A percentile compares a stretch with the other conserved stretches of the same genome.
These are phyloP conservation scores for Zhuqinia jingwanae DNA, from an alignment of 2,888 invertebrate genomes.

Conservation along the genomic window DNA sequence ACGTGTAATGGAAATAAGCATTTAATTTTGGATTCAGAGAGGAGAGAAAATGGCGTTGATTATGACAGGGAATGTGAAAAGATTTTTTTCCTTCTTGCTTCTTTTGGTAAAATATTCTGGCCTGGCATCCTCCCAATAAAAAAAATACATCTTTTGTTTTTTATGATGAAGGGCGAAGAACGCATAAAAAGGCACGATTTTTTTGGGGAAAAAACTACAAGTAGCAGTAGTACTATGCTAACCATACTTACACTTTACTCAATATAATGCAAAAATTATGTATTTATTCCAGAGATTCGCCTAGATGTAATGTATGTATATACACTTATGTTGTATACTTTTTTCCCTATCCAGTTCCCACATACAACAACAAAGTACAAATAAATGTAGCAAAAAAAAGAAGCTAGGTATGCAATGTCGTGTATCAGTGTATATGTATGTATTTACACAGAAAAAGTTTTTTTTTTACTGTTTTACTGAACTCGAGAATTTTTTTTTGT, in stretches of 20 bases:
- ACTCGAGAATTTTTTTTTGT: too few species aligned
- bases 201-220: neutral
- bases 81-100: neutral
- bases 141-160: neutral
- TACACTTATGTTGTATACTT: too few species aligned
- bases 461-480: too few species aligned
- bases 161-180: neutral
- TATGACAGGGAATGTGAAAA: slow-evolving; percentile 13
- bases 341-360: too few species aligned
- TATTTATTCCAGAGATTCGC: slow-evolving; percentile 12
- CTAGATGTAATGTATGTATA: too few species aligned
- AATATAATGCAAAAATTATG: slow-evolving; percentile 35
- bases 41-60: slow-evolving; percentile 7
- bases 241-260: neutral
- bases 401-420: too few species aligned
- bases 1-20: slow-evolving; percentile 2
- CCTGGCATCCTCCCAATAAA: slow-evolving; percentile 12
- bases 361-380: too few species aligned
- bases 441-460: too few species aligned
- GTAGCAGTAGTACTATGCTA: too few species aligned
- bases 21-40: slow-evolving; percentile 13
- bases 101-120: neutral
- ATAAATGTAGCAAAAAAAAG: too few species aligned
- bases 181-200: neutral
- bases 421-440: too few species aligned